A percentile compares a stretch with the other conserved stretches of the same genome.
Evolutionary conservation across 2,888 invertebrate species (phyloP).

Genomic region (Athetis lepigone): DNA sequence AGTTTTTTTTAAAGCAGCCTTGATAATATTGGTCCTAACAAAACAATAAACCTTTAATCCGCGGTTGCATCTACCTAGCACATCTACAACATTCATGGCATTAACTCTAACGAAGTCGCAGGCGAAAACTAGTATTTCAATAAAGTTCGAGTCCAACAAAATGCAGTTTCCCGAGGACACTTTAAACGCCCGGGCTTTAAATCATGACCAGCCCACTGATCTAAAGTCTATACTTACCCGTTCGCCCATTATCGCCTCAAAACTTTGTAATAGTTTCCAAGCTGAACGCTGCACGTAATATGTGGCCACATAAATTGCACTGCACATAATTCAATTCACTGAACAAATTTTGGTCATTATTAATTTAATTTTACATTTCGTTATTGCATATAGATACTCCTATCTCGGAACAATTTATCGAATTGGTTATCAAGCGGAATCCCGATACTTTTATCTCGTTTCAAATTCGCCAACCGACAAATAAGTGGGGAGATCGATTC

Average conservation of each 20-base stretch:
- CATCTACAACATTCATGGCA: too few species aligned
- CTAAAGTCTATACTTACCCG: slow-evolving; percentile 61
- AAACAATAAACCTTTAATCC: too few species aligned
- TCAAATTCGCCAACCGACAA: slow-evolving; percentile 35
- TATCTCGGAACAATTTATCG: slow-evolving; percentile 54
- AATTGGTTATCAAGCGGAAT: slow-evolving; percentile 31
- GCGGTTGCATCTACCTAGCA: too few species aligned
- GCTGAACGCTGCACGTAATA: slow-evolving; percentile 58
- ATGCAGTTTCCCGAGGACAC: slow-evolving; percentile 30
- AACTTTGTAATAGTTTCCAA: slow-evolving; percentile 59
- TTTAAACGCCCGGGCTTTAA: slow-evolving; percentile 35
- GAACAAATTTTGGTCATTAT: slow-evolving; percentile 55
- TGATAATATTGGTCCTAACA: too few species aligned
- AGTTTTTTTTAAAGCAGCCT: too few species aligned
- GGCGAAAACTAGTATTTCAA: slow-evolving; percentile 16
- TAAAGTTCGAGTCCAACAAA: slow-evolving; percentile 31
- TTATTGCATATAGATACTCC: slow-evolving; percentile 34
- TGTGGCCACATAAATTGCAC: slow-evolving; percentile 60
- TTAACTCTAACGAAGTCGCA: too few species aligned
- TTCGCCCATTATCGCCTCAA: slow-evolving; percentile 55
- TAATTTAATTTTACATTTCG: slow-evolving; percentile 55
- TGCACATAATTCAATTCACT: slow-evolving; percentile 51
- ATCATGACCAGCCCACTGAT: slow-evolving; percentile 54
- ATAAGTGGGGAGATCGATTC: slow-evolving; percentile 56
- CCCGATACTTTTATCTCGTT: slow-evolving; percentile 47